Conservation (phyloP, 2,888 invertebrate genomes). For the Peribatodes rhomboidaria region DNA sequence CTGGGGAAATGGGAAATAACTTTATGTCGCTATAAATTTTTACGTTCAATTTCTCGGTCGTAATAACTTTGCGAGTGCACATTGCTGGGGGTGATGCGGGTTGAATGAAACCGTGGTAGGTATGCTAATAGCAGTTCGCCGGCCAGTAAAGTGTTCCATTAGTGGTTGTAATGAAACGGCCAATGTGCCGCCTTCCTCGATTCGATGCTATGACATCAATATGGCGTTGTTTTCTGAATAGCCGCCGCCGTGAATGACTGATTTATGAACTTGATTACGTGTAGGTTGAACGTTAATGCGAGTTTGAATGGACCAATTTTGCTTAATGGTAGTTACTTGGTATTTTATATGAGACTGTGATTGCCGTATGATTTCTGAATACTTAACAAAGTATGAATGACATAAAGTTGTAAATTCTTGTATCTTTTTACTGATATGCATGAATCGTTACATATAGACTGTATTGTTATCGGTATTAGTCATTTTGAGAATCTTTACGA, state of each 20-base stretch:
- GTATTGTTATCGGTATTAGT: not conserved
- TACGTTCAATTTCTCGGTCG: constrained; percentile 60
- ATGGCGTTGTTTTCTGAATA: constrained; percentile 50
- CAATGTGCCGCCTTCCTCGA: constrained; percentile 43
- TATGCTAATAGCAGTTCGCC: constrained; percentile 70
- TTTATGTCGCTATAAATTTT: constrained; percentile 62
- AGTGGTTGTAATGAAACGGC: constrained; percentile 64
- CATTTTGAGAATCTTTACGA: too few relatives aligned
- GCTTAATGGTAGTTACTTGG: constrained; percentile 14
- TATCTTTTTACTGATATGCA: not conserved
- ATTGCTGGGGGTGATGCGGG: constrained; percentile 43
- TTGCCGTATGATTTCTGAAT: constrained; percentile 8
- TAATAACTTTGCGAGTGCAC: constrained; percentile 58
- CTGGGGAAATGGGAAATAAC: constrained; percentile 51
- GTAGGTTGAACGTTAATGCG: constrained; percentile 19
- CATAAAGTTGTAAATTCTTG: not conserved
- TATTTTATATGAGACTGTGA: constrained; percentile 3
- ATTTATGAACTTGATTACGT: constrained; percentile 34
- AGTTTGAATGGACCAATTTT: constrained; percentile 33
- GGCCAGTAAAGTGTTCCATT: constrained; percentile 64
- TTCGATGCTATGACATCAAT: constrained; percentile 54
- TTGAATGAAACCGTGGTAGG: constrained; percentile 58
- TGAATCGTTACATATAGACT: not conserved
- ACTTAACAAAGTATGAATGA: not conserved
- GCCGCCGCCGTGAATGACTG: constrained; percentile 46